These are phyloP conservation scores for Parapsyche elsis DNA, from an alignment of 1,140 invertebrate genomes.

Conservation along the genomic window DNA sequence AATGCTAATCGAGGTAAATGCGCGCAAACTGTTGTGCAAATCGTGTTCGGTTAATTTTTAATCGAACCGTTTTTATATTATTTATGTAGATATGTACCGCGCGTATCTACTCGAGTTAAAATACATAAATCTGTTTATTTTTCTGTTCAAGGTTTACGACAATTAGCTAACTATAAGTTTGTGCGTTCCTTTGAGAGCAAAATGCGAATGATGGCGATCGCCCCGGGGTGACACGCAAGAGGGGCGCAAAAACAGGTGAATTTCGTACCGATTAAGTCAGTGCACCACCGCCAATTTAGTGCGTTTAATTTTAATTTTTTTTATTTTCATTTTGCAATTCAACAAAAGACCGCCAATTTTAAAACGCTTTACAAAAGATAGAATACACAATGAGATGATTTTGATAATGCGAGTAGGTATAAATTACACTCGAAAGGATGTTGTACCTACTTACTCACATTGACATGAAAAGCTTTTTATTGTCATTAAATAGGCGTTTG, in stretches of 20 bases:
- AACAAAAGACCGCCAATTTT: neutral
- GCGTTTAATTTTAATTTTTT: neutral
- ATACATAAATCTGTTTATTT: neutral
- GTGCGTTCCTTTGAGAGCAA: neutral
- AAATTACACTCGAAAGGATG: too few relatives aligned
- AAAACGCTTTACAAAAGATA: neutral
- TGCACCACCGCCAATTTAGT: neutral
- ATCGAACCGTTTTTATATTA: neutral
- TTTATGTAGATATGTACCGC: neutral
- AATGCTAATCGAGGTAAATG: neutral
- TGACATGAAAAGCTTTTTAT: too few relatives aligned
- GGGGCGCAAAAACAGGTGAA: conserved; percentile 7
- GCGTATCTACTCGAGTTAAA: neutral
- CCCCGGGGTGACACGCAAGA: conserved; percentile 24
- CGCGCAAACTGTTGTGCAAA: neutral
- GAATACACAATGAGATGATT: neutral
- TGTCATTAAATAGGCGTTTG: too few relatives aligned
- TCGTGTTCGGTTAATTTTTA: neutral
- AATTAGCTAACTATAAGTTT: neutral
- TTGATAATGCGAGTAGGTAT: neutral
- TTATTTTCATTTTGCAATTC: neutral
- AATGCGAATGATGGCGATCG: neutral
- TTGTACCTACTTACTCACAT: too few relatives aligned
- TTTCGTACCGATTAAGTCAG: conserved; percentile 4
- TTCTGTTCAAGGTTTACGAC: neutral